Base-by-base conservation (phyloP, 2,888 invertebrate species). In the Cyclophora punctaria region DNA sequence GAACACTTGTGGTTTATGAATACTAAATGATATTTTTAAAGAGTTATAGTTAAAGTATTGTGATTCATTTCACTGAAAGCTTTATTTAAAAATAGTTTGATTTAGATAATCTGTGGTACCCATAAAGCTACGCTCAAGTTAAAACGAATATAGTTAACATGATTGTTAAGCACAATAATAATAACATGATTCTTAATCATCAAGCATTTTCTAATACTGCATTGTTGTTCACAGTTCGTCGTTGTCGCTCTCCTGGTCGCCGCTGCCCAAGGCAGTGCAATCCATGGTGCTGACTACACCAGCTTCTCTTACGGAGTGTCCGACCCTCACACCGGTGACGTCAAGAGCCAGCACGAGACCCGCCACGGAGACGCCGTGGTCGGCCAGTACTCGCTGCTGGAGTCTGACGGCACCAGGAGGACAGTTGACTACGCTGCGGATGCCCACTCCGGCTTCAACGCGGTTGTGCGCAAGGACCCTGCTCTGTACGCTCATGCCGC, bases 341-440 rank as follows among this genome's bases (percentile, higher is more conserved):
- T 84, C 58, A 87, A 87, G 78, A 82, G 80, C 78, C 92, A 92
- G 78, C 90, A 90, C 58, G 92, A 92, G 82, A 90, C 90, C 53
- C 90, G 92, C 54, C 80, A 85, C 57, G 92, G 92, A n/a, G 91
- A 91, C 77, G 89, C 88, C 61, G 92, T 92, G 45, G 90, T 90
- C 58, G 87, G 87, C 55, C 87, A 86, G 59, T 86, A 86, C 80
- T 86, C 85, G 4, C 79, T 86, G 50, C 70, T 91, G 80, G 73
- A 90, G 61, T 89, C 92, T 35, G 92, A 92, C 67, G 92, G 92
- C 62, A 90, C 90, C 50, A 90, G 89, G 71, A 90, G 92, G 59
- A 91, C 90, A 37, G 92, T 92, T 0, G 92, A 92, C 75, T 90
- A 90, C 76, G 84, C 87, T 53, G 90, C 89, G 58, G 89, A 89